Evolutionary conservation across 2,797 vertebrate species (phyloP).

Genomic region (Mareca penelope): DNA sequence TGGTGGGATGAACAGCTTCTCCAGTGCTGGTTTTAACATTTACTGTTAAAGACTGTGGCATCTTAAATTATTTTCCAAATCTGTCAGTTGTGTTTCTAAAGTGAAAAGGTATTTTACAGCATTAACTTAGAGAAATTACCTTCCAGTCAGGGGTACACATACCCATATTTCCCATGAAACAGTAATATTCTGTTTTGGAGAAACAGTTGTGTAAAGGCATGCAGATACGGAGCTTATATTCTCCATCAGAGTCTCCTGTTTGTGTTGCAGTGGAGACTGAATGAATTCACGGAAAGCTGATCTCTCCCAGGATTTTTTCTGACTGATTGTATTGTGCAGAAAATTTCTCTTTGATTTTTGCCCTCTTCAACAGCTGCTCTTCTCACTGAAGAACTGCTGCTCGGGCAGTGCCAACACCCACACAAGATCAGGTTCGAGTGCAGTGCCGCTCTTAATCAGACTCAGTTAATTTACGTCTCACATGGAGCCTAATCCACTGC

Average conservation of each 20-base stretch:
- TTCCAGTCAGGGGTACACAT: rapidly evolving
- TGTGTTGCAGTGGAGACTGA: background rate
- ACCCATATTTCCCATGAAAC: rapidly evolving
- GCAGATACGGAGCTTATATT: background rate
- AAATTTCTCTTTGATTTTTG: constrained; percentile 34
- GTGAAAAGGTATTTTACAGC: background rate
- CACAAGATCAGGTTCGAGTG: background rate
- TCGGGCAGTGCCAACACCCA: background rate
- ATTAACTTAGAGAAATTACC: background rate
- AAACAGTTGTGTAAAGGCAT: background rate
- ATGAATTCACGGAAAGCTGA: background rate
- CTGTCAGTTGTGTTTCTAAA: background rate
- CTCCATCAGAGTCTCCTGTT: background rate
- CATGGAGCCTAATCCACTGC: background rate
- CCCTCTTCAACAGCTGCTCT: constrained; percentile 20
- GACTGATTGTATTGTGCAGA: background rate
- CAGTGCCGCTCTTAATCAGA: background rate
- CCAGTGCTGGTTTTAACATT: background rate
- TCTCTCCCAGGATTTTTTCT: background rate
- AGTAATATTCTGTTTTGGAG: background rate
- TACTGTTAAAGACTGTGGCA: background rate
- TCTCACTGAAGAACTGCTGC: background rate
- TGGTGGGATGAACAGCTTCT: constrained; percentile 20
- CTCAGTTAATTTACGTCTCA: background rate
- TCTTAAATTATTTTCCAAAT: background rate